A percentile compares a stretch with the other conserved stretches of the same genome.
These are phyloP conservation scores for Trogon surrucura DNA, from an alignment of 2,113 vertebrate genomes.

Conservation along the genomic window DNA sequence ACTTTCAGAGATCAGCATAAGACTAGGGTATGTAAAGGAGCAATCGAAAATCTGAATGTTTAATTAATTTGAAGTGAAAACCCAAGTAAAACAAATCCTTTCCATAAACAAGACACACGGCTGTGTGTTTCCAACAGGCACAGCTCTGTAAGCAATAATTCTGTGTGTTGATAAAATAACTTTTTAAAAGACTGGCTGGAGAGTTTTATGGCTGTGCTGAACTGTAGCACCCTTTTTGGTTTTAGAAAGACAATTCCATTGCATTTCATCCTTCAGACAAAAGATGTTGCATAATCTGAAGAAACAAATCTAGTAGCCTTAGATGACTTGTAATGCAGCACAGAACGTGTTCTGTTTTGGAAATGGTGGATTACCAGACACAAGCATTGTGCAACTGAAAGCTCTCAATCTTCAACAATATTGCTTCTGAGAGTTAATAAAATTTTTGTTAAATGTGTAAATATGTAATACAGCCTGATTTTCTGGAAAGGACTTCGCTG, in stretches of 20 bases:
- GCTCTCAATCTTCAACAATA: background rate
- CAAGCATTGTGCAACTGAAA: background rate
- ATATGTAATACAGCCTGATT: background rate
- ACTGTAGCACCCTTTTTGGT: background rate
- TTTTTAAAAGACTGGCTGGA: background rate
- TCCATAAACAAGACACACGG: background rate
- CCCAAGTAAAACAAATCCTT: background rate
- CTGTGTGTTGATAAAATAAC: background rate
- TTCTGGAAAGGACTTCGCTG: background rate
- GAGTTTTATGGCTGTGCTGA: background rate
- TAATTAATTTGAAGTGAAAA: background rate
- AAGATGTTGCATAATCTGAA: background rate
- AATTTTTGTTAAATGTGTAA: background rate
- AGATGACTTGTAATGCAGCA: background rate
- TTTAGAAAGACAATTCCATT: background rate
- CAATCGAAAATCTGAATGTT: background rate
- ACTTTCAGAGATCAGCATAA: background rate
- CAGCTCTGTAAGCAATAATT: background rate
- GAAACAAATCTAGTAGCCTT: background rate
- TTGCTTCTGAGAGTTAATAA: background rate
- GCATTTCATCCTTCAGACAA: background rate
- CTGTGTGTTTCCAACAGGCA: background rate
- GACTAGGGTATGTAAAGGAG: background rate
- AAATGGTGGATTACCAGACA: background rate
- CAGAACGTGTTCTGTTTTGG: background rate